phyloP scores from a whole-genome alignment of 2,113 vertebrate species.

The Maylandia zebra region DNA sequence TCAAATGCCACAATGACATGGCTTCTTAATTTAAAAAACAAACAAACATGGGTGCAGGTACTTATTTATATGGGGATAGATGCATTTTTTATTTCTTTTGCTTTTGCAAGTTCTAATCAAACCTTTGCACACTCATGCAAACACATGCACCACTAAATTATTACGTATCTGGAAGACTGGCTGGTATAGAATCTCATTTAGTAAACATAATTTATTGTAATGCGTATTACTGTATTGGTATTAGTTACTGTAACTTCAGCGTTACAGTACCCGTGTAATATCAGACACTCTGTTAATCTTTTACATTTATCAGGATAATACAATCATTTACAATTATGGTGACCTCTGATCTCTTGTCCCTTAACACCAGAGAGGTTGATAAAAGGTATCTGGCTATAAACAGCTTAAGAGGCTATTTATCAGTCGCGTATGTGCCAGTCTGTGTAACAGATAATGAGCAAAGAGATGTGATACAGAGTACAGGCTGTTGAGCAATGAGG shows the following conservation, averaged over 20 bases:
- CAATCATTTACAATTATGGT: not conserved
- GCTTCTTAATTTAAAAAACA: not conserved
- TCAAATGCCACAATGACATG: not conserved
- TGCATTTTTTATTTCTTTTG: not conserved
- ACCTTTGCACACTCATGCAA: not conserved
- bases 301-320: not conserved
- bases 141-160: not conserved
- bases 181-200: not conserved
- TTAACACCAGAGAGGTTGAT: not conserved
- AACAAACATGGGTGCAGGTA: not conserved
- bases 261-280: not conserved
- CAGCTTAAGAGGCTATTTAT: not conserved
- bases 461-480: not conserved
- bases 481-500: not conserved
- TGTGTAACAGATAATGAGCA: not conserved
- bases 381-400: not conserved
- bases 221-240: no score
- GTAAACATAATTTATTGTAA: not conserved
- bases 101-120: not conserved
- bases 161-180: not conserved
- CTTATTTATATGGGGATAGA: not conserved
- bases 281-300: not conserved
- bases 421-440: not conserved
- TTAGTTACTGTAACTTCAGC: not conserved
- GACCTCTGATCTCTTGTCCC: not conserved